Evolutionary conservation across 2,797 vertebrate genomes (phyloP).

Genomic region (Epinephelus malabaricus): DNA sequence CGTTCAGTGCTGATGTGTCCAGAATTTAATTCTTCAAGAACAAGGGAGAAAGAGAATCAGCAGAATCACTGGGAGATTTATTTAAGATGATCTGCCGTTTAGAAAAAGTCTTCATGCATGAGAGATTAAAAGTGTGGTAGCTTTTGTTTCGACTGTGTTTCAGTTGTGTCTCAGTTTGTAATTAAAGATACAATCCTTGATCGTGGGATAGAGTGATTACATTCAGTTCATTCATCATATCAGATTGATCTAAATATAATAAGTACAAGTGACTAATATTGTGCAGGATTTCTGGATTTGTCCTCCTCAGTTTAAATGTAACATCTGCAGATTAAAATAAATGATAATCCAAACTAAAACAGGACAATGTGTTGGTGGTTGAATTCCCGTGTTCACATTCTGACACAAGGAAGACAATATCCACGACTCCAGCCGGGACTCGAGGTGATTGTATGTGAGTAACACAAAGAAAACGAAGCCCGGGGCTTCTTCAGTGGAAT

Average conservation of each 20-base stretch:
- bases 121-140: background rate
- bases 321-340: no score
- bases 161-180: background rate
- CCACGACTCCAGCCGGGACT: no score
- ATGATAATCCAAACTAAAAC: no score
- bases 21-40: constrained; percentile 3
- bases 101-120: background rate
- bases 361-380: no score
- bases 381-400: no score
- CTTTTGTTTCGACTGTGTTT: background rate
- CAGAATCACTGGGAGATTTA: background rate
- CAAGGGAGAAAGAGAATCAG: background rate
- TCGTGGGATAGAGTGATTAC: background rate
- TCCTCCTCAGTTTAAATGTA: no score
- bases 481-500: no score
- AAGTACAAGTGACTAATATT: no score
- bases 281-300: no score
- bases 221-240: background rate
- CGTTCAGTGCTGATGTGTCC: background rate
- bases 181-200: constrained; percentile 2
- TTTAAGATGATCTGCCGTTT: background rate
- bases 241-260: background rate
- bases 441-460: no score
- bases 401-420: no score
- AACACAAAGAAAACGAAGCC: no score